A percentile compares a stretch with the other conserved stretches of the same genome.
Evolutionary conservation across 2,113 vertebrate genomes (phyloP).

Genomic region (Erinaceus europaeus): DNA sequence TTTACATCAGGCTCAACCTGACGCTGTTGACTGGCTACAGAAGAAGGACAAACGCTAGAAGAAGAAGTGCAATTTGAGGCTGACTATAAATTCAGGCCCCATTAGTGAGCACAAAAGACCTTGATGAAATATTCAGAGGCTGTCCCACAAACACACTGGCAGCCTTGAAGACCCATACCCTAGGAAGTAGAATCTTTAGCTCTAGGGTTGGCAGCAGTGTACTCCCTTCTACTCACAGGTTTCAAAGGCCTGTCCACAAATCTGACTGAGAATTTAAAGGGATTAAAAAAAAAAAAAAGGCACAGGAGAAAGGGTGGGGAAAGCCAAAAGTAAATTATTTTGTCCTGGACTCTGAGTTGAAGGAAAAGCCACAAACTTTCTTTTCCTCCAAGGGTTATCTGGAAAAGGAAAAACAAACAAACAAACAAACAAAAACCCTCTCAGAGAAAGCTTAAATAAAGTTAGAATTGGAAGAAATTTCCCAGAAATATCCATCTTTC

Average conservation of each 20-base stretch:
- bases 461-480: not conserved
- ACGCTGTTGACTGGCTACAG: too few species aligned
- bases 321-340: not conserved
- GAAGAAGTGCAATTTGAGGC: not conserved
- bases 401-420: too few species aligned
- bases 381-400: not conserved
- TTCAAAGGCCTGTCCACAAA: slow-evolving; percentile 1
- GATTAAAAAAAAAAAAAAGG: slow-evolving; percentile 32
- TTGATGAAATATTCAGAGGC: slow-evolving; percentile 10
- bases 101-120: too few species aligned
- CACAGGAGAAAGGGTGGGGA: not conserved
- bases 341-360: not conserved
- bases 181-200: not conserved
- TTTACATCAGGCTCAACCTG: too few species aligned
- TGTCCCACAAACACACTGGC: not conserved
- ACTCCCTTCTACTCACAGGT: not conserved
- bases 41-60: too few species aligned
- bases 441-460: too few species aligned
- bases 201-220: rapidly evolving
- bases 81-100: slow-evolving; percentile 33
- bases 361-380: not conserved
- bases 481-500: not conserved
- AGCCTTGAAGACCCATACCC: not conserved
- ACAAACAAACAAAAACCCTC: not conserved
- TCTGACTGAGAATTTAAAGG: slow-evolving; percentile 9